These are phyloP conservation scores for Apis laboriosa DNA, from an alignment of 1,140 invertebrate genomes.

Conservation along the genomic window DNA sequence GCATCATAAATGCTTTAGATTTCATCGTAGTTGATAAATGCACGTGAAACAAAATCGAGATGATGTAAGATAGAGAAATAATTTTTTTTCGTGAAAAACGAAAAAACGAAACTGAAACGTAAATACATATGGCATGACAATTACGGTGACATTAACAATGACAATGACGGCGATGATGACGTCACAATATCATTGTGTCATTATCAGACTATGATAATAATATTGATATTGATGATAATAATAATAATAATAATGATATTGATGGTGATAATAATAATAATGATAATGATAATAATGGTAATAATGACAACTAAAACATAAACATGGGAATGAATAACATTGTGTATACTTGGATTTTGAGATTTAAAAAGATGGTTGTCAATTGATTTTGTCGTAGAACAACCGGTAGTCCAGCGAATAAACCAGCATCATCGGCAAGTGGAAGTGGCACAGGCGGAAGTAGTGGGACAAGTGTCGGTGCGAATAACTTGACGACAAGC, in stretches of 20 bases:
- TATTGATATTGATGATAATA: background rate
- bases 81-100: background rate
- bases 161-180: background rate
- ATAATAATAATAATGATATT: background rate
- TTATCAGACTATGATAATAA: too few relatives aligned
- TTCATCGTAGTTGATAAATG: background rate
- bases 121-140: background rate
- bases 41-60: background rate
- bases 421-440: conserved; percentile 83
- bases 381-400: conserved; percentile 80
- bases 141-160: background rate
- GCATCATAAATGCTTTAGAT: background rate
- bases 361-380: background rate
- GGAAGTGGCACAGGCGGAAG: conserved; percentile 79
- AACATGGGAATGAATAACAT: too few relatives aligned
- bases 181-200: too few relatives aligned
- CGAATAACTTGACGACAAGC: conserved; percentile 74
- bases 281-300: background rate
- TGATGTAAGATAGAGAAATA: background rate
- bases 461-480: conserved; percentile 68
- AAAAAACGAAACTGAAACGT: background rate
- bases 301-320: background rate
- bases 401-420: conserved; percentile 86
- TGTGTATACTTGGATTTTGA: too few relatives aligned
- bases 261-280: background rate